Conservation (phyloP, 2,797 vertebrate species). For the Cynodonichthys magdalenae region DNA sequence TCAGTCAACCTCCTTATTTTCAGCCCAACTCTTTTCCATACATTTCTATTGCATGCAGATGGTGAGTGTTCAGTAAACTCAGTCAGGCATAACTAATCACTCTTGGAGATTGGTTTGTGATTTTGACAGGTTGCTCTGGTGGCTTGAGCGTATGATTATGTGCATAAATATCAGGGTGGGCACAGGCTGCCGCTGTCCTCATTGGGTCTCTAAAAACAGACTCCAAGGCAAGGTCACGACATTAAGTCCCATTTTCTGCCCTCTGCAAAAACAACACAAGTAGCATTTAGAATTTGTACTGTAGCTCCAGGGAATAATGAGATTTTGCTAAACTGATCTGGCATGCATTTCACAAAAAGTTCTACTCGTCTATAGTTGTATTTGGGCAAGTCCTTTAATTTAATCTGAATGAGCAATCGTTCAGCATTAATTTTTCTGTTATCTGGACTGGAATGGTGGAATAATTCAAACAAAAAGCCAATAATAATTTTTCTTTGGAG, state of each 20-base stretch:
- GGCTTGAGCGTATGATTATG: conserved; percentile 75
- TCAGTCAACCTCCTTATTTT: conserved; percentile 65
- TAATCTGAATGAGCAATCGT: conserved; percentile 11
- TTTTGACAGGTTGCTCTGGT: conserved; percentile 77
- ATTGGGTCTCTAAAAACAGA: conserved; percentile 39
- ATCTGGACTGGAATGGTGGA: conserved; percentile 13
- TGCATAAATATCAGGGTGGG: conserved; percentile 76
- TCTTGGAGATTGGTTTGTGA: conserved; percentile 75
- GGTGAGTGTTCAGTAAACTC: conserved; percentile 79
- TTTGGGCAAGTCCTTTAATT: conserved; percentile 19
- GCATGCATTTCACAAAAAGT: conserved; percentile 13
- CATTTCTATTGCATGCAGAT: conserved; percentile 79
- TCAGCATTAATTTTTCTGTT: conserved; percentile 11
- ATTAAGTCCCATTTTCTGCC: conserved; percentile 34
- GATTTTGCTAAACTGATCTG: conserved; percentile 8
- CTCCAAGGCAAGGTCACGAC: conserved; percentile 58
- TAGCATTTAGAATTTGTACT: conserved; percentile 30
- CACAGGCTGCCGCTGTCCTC: conserved; percentile 71
- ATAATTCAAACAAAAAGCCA: conserved; percentile 33
- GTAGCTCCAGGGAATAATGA: not conserved
- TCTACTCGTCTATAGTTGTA: conserved; percentile 5
- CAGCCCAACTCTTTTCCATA: conserved; percentile 71
- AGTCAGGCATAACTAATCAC: conserved; percentile 85
- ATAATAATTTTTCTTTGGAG: conserved; percentile 30
- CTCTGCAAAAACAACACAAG: conserved; percentile 45